Percentiles rank a stretch among this genome's conserved stretches.
Evolutionary conservation across 2,113 vertebrate genomes (phyloP).

Genomic region (Malaclemys terrapin): DNA sequence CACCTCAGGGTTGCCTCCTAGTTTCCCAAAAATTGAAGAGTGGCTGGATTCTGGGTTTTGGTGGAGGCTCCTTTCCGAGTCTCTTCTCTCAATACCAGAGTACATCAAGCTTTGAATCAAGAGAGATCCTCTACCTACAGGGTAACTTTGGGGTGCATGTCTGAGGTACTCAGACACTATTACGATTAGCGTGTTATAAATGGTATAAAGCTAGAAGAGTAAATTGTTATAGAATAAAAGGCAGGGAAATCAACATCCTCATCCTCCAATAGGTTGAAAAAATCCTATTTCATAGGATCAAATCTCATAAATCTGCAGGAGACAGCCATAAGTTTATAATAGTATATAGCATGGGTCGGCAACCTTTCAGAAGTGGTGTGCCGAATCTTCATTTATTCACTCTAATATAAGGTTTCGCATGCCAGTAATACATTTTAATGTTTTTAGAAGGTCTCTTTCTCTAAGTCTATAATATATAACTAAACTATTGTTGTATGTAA

Average conservation of each 20-base stretch:
- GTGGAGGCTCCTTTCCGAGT: fast-evolving
- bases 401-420: no score
- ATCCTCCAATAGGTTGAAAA: fast-evolving
- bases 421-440: no score
- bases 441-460: no score
- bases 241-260: not conserved
- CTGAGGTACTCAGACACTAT: not conserved
- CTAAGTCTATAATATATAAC: no score
- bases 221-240: not conserved
- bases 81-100: not conserved
- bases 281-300: not conserved
- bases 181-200: not conserved
- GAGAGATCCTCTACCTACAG: not conserved
- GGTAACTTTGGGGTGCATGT: not conserved
- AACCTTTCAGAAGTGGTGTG: no score
- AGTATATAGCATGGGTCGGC: not conserved
- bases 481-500: no score
- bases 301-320: not conserved
- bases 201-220: not conserved
- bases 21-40: not conserved
- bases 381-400: no score
- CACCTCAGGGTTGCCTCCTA: fast-evolving
- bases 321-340: not conserved
- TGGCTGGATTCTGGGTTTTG: not conserved
- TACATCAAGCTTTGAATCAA: not conserved